Conservation (phyloP, 1,140 invertebrate species). For the Listronotus bonariensis region DNA sequence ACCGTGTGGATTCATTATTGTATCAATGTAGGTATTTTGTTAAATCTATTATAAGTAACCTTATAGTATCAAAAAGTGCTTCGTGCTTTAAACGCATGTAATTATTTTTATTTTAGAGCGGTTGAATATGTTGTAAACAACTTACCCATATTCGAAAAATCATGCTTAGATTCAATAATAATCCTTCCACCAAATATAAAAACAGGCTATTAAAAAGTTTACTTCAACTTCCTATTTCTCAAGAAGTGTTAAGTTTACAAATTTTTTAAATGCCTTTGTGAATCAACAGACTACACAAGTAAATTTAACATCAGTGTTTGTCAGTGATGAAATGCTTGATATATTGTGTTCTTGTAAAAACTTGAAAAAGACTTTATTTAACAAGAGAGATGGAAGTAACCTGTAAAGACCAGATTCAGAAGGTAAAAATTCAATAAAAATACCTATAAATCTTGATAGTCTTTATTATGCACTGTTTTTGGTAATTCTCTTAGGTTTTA, state of each 20-base stretch:
- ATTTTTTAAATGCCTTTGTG: slow-evolving; percentile 25
- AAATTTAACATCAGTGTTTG: slow-evolving; percentile 32
- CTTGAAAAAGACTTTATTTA: slow-evolving; percentile 27
- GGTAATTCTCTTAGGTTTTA: slow-evolving; percentile 9
- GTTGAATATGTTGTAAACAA: slow-evolving; percentile 33
- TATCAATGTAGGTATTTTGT: slow-evolving; percentile 24
- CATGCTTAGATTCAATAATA: slow-evolving; percentile 19
- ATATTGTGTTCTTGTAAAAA: slow-evolving; percentile 28
- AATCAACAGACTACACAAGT: slow-evolving; percentile 27
- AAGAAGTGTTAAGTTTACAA: slow-evolving; percentile 23
- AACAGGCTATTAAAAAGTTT: slow-evolving; percentile 32
- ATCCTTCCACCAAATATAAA: slow-evolving; percentile 33
- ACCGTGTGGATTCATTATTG: slow-evolving; percentile 27
- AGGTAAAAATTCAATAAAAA: slow-evolving; percentile 5
- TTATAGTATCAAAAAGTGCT: no score
- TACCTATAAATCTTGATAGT: no score
- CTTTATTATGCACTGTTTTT: no score
- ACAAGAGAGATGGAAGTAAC: slow-evolving; percentile 22
- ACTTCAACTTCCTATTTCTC: slow-evolving; percentile 13
- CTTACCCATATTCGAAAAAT: slow-evolving; percentile 23
- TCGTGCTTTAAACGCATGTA: no score
- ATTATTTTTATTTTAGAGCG: slow-evolving; percentile 28
- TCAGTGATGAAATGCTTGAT: slow-evolving; percentile 37
- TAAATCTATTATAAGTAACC: no score
- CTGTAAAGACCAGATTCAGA: slow-evolving; percentile 13